A percentile compares a stretch with the other conserved stretches of the same genome.
Conservation (phyloP, 1,140 invertebrate species). For the Ooceraea biroi region DNA sequence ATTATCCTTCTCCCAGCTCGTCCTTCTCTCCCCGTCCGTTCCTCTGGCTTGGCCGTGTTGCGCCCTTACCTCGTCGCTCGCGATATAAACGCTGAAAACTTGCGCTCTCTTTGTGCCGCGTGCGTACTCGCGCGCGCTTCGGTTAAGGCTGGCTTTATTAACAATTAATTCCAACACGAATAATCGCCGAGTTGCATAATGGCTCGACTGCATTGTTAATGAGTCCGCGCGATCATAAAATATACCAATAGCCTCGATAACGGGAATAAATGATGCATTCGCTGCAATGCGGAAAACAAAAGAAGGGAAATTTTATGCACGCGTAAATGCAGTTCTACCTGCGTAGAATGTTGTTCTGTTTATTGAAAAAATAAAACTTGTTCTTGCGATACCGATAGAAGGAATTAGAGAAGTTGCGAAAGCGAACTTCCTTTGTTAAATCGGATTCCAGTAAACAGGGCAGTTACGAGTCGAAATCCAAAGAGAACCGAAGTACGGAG, state of each 20-base stretch:
- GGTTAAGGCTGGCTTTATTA: slow-evolving; percentile 50
- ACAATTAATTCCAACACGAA: slow-evolving; percentile 56
- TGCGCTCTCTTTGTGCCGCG: slow-evolving; percentile 13
- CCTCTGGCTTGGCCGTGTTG: background rate
- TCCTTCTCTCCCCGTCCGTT: background rate
- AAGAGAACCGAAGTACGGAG: background rate
- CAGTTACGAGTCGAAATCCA: background rate
- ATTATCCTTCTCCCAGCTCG: background rate
- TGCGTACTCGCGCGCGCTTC: slow-evolving; percentile 20
- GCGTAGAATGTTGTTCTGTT: background rate
- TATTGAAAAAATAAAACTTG: background rate
- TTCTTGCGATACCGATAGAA: background rate
- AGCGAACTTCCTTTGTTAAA: slow-evolving; percentile 1
- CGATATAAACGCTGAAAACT: slow-evolving; percentile 51
- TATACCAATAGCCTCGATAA: background rate
- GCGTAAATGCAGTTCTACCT: background rate
- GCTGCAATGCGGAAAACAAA: background rate
- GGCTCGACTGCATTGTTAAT: slow-evolving; percentile 37
- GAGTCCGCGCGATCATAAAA: slow-evolving; percentile 26
- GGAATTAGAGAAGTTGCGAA: background rate
- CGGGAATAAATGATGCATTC: slow-evolving; percentile 20
- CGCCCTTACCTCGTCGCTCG: slow-evolving; percentile 24
- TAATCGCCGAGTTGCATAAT: slow-evolving; percentile 55
- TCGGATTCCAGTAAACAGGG: background rate
- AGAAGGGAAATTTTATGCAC: background rate